Conservation (phyloP, 2,113 vertebrate species). For the Atrichornis clamosus region DNA sequence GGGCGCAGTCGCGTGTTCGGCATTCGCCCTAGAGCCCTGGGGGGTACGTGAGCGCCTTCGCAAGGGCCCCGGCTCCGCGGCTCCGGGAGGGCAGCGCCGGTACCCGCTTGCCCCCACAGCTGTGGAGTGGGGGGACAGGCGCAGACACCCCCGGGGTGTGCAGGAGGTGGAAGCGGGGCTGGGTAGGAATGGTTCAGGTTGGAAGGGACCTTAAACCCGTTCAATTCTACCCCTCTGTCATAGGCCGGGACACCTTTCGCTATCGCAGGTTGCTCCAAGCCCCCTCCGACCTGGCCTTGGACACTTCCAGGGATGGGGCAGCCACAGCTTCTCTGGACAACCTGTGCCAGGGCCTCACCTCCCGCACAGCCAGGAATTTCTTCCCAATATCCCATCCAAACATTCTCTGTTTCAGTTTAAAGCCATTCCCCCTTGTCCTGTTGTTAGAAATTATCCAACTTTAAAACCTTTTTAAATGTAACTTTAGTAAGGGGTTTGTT, state of each 20-base stretch:
- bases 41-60: neutral
- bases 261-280: neutral
- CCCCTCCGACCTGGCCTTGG: neutral
- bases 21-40: neutral
- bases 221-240: neutral
- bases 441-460: neutral
- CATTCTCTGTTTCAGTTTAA: neutral
- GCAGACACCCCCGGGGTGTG: neutral
- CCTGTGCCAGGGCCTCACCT: neutral
- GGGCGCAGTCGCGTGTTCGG: too few species aligned
- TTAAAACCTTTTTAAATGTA: too few species aligned
- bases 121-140: neutral
- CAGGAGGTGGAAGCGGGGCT: neutral
- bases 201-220: fast-evolving
- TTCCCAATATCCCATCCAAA: neutral
- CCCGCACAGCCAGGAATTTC: fast-evolving
- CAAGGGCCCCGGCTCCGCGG: neutral
- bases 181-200: neutral
- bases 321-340: neutral
- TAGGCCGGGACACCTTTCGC: too few species aligned
- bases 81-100: neutral
- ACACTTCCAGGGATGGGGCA: neutral
- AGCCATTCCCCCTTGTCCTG: neutral
- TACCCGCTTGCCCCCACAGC: neutral
- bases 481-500: too few species aligned